A percentile compares a stretch with the other conserved stretches of the same genome.
Conservation (phyloP, 2,888 invertebrate genomes). For the Polyommatus iphigenia region DNA sequence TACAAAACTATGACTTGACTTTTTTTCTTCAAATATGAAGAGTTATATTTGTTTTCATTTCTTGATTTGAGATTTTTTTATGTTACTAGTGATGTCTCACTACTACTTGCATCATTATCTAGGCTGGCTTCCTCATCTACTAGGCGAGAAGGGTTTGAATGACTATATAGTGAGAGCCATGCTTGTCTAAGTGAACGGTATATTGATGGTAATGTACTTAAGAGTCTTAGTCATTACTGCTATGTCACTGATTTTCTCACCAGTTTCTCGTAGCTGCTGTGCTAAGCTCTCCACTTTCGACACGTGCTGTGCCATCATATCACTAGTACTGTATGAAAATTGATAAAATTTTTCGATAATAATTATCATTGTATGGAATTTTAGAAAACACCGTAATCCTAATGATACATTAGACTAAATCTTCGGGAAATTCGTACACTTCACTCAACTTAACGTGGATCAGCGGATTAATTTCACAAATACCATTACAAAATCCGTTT, state of each 20-base stretch:
- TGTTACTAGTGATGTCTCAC: neutral
- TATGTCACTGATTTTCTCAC: neutral
- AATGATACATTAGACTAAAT: no score
- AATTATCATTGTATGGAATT: no score
- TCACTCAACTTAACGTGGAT: no score
- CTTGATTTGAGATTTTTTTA: neutral
- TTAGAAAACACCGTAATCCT: no score
- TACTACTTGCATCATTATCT: neutral
- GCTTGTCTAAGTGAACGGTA: neutral
- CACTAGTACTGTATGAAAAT: neutral
- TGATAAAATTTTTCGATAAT: constrained; percentile 24
- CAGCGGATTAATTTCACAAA: no score
- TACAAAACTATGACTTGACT: neutral
- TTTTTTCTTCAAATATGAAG: neutral
- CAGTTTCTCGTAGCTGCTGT: neutral
- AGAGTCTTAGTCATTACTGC: neutral
- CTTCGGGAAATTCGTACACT: no score
- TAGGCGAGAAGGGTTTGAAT: neutral
- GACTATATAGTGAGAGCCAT: neutral
- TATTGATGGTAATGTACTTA: neutral
- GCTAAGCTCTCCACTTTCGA: constrained; percentile 29
- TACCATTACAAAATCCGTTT: no score
- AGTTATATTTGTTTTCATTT: neutral
- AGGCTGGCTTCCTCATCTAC: neutral
- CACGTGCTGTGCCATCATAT: constrained; percentile 29